Base-by-base conservation (phyloP, 2,888 invertebrate species). In the Temnothorax unifasciatus region DNA sequence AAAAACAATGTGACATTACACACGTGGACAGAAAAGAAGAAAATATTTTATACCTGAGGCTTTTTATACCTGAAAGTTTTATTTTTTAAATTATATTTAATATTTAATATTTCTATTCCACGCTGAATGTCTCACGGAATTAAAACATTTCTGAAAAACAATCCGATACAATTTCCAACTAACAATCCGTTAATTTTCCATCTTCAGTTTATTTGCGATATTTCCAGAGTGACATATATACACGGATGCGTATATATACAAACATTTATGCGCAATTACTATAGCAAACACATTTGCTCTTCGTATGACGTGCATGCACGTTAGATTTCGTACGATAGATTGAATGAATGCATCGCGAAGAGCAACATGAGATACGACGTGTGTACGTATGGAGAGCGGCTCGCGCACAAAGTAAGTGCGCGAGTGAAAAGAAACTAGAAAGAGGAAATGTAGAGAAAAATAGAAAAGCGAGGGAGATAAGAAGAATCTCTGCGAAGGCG, bases 401-500 rank as follows among this genome's bases (percentile, higher is more conserved):
- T n/a, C 38, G 50, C 4, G 25, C 2, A 68, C 52, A 77, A 68
- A 77, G 66, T 54, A 52, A 13, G 29, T 44, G 68, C 41, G 25
- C 68, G 13, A 52, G 21, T 18, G 54, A 50, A 38, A 54, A 75
- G 54, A 84, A 15, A 38, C 38, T 13, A 15, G 38, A 18, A 47
- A 50, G 25, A 15, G n/a, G n/a, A 81, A 50, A 59, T 15, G 13
- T 38, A 54, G 11, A 63, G 6, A 41, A 25, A 61, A 75, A 73
- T 29, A 44, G 29, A 44, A 41, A 52, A 52, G 34, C 18, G 64
- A 34, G 15, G 6, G 59, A 68, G 52, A 77, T 66, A 79, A 79
- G 69, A 47, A 68, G 66, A 73, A 79, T 74, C 84, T 59, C 84
- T 63, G 73, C 68, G 66, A 79, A 74, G 69, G 52, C 57, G 73